Percentiles rank a stretch among this genome's conserved stretches.
These are phyloP conservation scores for Rhyacichthys aspro DNA, from an alignment of 2,797 vertebrate species.

Conservation along the genomic window DNA sequence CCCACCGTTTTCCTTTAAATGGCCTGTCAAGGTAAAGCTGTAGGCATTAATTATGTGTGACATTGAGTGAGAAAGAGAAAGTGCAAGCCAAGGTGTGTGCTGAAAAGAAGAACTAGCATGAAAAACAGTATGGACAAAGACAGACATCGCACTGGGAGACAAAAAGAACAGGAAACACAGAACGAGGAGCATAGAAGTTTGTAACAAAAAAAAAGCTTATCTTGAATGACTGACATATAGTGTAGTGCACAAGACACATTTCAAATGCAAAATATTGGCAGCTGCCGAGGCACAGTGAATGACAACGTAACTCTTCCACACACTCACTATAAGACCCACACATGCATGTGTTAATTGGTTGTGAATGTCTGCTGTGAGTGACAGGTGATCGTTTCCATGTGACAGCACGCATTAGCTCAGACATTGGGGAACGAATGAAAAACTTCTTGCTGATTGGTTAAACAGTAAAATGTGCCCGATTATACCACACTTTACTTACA, in stretches of 20 bases:
- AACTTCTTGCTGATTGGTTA: slow-evolving; percentile 22
- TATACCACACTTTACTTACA: no score
- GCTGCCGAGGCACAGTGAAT: slow-evolving; percentile 9
- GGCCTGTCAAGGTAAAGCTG: slow-evolving; percentile 43
- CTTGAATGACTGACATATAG: not conserved
- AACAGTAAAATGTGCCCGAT: not conserved
- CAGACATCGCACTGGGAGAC: not conserved
- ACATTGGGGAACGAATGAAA: not conserved
- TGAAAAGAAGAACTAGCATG: slow-evolving; percentile 4
- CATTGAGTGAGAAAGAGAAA: slow-evolving; percentile 43
- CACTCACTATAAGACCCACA: not conserved
- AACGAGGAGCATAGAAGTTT: not conserved
- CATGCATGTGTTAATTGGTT: slow-evolving; percentile 31
- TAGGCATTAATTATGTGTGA: slow-evolving; percentile 52
- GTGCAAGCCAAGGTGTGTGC: not conserved
- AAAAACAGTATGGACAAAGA: not conserved
- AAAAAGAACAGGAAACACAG: not conserved
- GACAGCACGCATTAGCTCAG: slow-evolving; percentile 35
- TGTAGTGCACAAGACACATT: slow-evolving; percentile 10
- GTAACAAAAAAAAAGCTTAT: not conserved
- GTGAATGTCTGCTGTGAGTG: slow-evolving; percentile 35
- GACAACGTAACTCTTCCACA: no score
- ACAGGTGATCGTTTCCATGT: slow-evolving; percentile 45
- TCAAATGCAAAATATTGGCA: not conserved
- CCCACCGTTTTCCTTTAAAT: slow-evolving; percentile 40